These are phyloP conservation scores for Chitala chitala DNA, from an alignment of 2,113 vertebrate species.

Conservation along the genomic window DNA sequence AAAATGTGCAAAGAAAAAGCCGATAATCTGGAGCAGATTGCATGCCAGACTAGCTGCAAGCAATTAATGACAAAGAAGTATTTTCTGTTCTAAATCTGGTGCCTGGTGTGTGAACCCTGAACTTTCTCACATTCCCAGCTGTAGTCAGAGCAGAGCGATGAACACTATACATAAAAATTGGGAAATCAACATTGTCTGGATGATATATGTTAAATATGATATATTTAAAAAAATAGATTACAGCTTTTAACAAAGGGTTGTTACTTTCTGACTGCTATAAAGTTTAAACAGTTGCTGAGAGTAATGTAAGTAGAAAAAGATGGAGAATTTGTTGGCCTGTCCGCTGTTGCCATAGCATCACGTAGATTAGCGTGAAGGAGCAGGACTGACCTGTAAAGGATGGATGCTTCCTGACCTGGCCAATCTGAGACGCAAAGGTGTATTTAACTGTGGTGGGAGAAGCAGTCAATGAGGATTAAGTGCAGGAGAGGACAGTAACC, in stretches of 20 bases:
- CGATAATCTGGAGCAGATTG: background rate
- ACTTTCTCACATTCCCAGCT: background rate
- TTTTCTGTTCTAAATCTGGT: background rate
- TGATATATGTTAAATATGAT: no score
- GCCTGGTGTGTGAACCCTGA: background rate
- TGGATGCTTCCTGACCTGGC: background rate
- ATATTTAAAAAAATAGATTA: no score
- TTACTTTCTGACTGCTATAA: no score
- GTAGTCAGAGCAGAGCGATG: background rate
- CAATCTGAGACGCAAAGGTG: background rate
- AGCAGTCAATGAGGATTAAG: background rate
- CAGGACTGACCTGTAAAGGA: background rate
- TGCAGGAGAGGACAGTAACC: background rate
- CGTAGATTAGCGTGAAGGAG: background rate
- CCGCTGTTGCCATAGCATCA: no score
- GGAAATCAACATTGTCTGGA: no score
- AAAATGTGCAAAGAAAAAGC: background rate
- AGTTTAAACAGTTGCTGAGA: no score
- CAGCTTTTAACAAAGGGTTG: no score
- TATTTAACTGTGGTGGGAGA: slow-evolving; percentile 15
- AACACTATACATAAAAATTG: no score
- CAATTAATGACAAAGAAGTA: background rate
- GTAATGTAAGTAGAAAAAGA: no score
- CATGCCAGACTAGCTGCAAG: background rate
- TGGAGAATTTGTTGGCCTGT: no score